Conservation (phyloP, 2,797 vertebrate species). For the Prionace glauca region DNA sequence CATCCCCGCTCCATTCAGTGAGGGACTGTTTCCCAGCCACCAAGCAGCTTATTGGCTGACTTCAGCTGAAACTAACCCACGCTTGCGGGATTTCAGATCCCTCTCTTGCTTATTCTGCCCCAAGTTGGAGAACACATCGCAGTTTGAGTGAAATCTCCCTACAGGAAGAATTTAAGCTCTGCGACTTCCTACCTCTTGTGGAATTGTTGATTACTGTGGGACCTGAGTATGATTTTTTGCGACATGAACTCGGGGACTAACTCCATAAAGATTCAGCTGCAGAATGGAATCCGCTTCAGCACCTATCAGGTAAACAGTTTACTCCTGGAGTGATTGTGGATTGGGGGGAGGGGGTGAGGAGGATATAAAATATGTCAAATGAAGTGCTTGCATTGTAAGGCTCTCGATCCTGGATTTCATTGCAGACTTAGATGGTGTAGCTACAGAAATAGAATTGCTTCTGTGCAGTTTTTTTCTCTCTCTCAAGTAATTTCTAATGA, state of each 20-base stretch:
- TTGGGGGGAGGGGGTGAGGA: no score
- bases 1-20: conserved; percentile 1
- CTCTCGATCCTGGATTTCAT: neutral
- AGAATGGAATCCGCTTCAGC: conserved; percentile 75
- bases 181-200: neutral
- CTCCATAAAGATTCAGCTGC: conserved; percentile 59
- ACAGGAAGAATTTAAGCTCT: conserved; percentile 17
- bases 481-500: neutral
- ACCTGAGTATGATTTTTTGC: conserved; percentile 62
- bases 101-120: neutral
- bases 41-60: conserved; percentile 29
- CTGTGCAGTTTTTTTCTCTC: neutral
- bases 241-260: conserved; percentile 60
- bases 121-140: neutral
- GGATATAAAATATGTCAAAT: neutral
- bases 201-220: conserved; percentile 7
- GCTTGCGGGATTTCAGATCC: conserved; percentile 16
- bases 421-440: neutral
- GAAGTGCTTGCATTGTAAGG: neutral
- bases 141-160: neutral
- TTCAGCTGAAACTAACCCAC: conserved; percentile 7
- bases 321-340: neutral
- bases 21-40: neutral
- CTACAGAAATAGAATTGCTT: neutral
- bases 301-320: conserved; percentile 71